Percentiles rank a stretch among this genome's conserved stretches.
phyloP scores from a whole-genome alignment of 2,797 vertebrate species.

The Sphaeramia orbicularis region DNA sequence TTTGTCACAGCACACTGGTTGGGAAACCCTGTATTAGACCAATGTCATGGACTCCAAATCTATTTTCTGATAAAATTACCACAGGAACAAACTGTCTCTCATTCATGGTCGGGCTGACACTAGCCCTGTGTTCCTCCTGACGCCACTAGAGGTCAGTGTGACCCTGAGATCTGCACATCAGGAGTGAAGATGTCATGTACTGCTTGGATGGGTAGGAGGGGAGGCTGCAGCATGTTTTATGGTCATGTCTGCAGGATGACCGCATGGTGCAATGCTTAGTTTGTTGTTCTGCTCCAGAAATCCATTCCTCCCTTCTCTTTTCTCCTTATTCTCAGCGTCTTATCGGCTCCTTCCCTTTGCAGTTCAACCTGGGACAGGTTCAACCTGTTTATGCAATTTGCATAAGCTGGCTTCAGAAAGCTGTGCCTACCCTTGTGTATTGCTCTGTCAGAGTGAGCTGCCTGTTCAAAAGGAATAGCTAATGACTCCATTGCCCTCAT shows the following conservation, averaged over 20 bases:
- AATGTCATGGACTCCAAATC: constrained; percentile 68
- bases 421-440: constrained; percentile 43
- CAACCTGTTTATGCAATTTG: constrained; percentile 65
- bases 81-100: constrained; percentile 54
- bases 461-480: constrained; percentile 74
- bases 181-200: constrained; percentile 51
- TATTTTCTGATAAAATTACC: constrained; percentile 68
- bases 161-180: constrained; percentile 30
- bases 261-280: constrained; percentile 41
- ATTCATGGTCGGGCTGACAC: constrained; percentile 8
- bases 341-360: constrained; percentile 21
- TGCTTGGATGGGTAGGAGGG: constrained; percentile 43
- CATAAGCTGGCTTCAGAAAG: constrained; percentile 64
- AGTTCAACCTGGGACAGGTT: constrained; percentile 19
- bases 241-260: constrained; percentile 63
- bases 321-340: constrained; percentile 6
- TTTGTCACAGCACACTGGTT: too few species aligned
- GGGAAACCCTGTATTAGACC: constrained; percentile 35
- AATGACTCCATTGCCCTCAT: constrained; percentile 74
- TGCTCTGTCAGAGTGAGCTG: constrained; percentile 55
- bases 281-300: constrained; percentile 33
- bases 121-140: constrained; percentile 17
- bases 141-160: constrained; percentile 85
- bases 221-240: constrained; percentile 55
- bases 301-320: neutral